These are phyloP conservation scores for Patella caerulea DNA, from an alignment of 2,888 invertebrate species.

Conservation along the genomic window DNA sequence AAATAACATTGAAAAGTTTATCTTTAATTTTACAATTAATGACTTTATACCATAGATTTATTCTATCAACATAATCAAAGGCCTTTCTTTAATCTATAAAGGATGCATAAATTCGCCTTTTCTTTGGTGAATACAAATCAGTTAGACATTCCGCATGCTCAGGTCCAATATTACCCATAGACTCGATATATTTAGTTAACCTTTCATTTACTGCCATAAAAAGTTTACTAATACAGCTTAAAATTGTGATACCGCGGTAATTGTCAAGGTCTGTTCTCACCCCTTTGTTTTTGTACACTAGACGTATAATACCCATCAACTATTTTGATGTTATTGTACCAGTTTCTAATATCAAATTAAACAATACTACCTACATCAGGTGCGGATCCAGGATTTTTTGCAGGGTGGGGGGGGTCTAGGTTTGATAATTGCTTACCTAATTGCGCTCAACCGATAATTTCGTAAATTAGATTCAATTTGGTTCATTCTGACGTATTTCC, in stretches of 20 bases:
- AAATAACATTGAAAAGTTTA: neutral
- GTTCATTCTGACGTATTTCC: no score
- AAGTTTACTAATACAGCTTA: neutral
- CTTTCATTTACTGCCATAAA: constrained; percentile 6
- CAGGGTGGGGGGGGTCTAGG: no score
- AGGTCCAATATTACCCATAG: neutral
- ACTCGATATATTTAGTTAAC: neutral
- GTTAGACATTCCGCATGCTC: constrained; percentile 1
- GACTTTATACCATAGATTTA: constrained; percentile 20
- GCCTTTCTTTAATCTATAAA: constrained; percentile 2
- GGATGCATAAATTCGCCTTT: constrained; percentile 15
- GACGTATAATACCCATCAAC: constrained; percentile 11
- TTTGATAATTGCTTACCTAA: no score
- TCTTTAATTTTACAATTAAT: neutral
- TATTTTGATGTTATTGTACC: constrained; percentile 15
- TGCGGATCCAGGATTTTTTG: no score
- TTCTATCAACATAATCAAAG: constrained; percentile 17
- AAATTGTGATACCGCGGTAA: constrained; percentile 20
- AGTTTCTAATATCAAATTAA: constrained; percentile 19
- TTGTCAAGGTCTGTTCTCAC: constrained; percentile 8
- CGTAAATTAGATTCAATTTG: no score
- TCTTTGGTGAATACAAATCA: neutral
- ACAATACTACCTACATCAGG: no score
- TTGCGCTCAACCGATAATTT: no score
- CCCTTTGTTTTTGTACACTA: constrained; percentile 22